Conservation (phyloP, 2,888 invertebrate species). For the Rotaria magnacalcarata region DNA sequence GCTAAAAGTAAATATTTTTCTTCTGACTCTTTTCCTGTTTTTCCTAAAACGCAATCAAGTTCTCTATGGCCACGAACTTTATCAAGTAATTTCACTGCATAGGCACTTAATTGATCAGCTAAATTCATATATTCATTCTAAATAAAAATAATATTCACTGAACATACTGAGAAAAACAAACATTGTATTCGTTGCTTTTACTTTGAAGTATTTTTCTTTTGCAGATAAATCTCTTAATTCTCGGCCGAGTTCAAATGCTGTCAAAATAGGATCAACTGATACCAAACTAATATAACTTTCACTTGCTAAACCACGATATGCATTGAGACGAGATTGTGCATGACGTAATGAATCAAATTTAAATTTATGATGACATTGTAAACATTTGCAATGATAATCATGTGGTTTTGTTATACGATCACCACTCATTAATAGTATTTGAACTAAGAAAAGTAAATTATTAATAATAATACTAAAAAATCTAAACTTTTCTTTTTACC, state of each 20-base stretch:
- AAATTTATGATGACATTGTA: conserved; percentile 53
- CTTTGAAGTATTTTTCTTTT: conserved; percentile 57
- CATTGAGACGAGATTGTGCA: conserved; percentile 55
- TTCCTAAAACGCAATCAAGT: conserved; percentile 55
- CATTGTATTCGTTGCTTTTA: conserved; percentile 47
- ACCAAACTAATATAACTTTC: conserved; percentile 57
- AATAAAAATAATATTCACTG: conserved; percentile 16
- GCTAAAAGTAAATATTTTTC: conserved; percentile 53
- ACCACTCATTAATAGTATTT: conserved; percentile 51
- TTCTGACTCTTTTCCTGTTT: conserved; percentile 51
- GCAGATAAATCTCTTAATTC: conserved; percentile 53
- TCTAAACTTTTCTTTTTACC: background rate
- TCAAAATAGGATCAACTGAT: conserved; percentile 56
- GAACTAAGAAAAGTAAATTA: conserved; percentile 39
- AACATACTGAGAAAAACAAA: conserved; percentile 42
- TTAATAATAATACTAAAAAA: background rate
- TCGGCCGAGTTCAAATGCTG: conserved; percentile 54
- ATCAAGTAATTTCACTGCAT: conserved; percentile 55
- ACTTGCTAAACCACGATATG: conserved; percentile 55
- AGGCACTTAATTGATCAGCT: conserved; percentile 53
- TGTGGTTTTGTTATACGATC: conserved; percentile 56
- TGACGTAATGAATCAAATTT: conserved; percentile 56
- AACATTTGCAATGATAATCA: conserved; percentile 55
- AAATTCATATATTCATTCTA: conserved; percentile 55
- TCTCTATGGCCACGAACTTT: conserved; percentile 56